Evolutionary conservation across 2,888 invertebrate species (phyloP), one percentile per base, ranked within the genome.

Genomic region (Steinernema carpocapsae): DNA sequence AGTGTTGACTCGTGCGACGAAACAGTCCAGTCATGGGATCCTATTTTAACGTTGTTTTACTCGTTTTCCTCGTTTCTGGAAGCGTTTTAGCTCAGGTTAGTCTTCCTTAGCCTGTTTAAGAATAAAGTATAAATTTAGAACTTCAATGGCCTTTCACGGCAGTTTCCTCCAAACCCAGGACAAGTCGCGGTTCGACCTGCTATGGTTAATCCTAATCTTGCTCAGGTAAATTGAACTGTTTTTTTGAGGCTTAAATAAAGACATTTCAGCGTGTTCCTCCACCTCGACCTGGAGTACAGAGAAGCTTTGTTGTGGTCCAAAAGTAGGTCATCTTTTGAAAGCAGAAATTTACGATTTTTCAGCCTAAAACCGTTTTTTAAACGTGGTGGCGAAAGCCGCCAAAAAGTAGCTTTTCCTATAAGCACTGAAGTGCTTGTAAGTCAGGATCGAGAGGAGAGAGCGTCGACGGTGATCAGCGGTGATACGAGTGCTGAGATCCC

Each of bases 141-240:
- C 26, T 56, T 56, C 26, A 56, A 56, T 17, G 56, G 56, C 4
- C 22, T 56, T 24, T 56, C 56, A 26, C 22, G 56, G 26, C 56
- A 56, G 17, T 56, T 56, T 56, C 26, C 56, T 3, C 56, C 56
- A 19, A 56, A 56, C 17, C 56, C 56, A 14, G 56, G 56, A 56
- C 51, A 51, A 19, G n/a, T 51, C 56, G 26, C 6, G 22, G 56
- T 6, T 4, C 3, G n/a, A 19, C 56, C 56, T 26, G 56, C n/a
- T 26, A 12, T 26, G 26, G 26, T 10, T 22, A 51, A 51, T 6
- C 51, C n/a, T n/a, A n/a, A 6, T 51, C 51, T 51, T 51, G 6
- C 19, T 14, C 10, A 43, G 7, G 43, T 43, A 14, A 43, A 14
- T 43, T 7, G 43, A 12, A 7, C 43, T 43, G 43, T 12, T 14